A percentile compares a stretch with the other conserved stretches of the same genome.
phyloP scores from a whole-genome alignment of 2,113 vertebrate genomes.

The Tachuris rubrigastra region DNA sequence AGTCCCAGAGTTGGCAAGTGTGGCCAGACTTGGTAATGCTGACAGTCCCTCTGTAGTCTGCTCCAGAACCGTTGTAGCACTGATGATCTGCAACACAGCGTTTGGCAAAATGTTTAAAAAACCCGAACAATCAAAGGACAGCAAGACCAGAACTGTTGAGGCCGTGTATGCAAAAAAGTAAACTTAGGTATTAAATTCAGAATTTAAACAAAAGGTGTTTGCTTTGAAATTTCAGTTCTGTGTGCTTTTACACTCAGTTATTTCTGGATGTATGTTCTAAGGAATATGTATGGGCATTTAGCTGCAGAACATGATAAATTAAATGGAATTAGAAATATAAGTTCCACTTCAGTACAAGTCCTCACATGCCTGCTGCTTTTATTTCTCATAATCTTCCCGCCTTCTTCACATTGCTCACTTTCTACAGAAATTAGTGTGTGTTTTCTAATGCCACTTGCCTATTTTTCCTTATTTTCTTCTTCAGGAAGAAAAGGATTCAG shows the following conservation, averaged over 20 bases:
- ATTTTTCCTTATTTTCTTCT: neutral
- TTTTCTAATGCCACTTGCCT: neutral
- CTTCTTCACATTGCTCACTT: neutral
- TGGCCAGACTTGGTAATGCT: conserved; percentile 89
- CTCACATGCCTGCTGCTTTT: neutral
- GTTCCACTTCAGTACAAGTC: neutral
- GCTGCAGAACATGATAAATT: neutral
- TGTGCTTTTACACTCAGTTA: neutral
- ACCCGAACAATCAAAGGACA: neutral
- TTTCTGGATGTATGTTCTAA: neutral
- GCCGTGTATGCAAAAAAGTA: neutral
- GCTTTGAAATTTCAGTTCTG: neutral
- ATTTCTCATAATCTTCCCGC: neutral
- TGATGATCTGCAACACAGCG: conserved; percentile 82
- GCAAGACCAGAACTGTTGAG: neutral
- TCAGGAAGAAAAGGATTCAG: neutral
- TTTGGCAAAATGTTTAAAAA: neutral
- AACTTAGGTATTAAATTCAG: neutral
- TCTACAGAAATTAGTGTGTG: neutral
- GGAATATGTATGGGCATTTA: neutral
- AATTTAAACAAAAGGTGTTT: neutral
- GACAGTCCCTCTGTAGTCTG: conserved; percentile 86
- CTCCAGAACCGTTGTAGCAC: conserved; percentile 92
- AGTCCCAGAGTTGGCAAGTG: conserved; percentile 89
- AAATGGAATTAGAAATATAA: neutral